A percentile compares a stretch with the other conserved stretches of the same genome.
phyloP scores from a whole-genome alignment of 1,140 invertebrate species.

The Galleria mellonella region DNA sequence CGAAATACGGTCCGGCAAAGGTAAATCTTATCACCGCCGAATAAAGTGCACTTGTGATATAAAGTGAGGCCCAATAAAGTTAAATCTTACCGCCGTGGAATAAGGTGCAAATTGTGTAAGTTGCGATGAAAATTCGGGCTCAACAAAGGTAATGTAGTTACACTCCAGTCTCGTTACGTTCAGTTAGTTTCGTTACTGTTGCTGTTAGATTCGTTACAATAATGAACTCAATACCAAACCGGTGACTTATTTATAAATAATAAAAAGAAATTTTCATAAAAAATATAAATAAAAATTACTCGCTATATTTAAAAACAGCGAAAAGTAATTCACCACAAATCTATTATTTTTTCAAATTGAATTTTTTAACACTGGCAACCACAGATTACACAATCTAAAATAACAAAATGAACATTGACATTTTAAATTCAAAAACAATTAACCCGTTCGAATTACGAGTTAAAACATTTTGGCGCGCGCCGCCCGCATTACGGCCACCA shows the following conservation, averaged over 20 bases:
- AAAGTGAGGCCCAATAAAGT: constrained; percentile 1
- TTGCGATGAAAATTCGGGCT: neutral
- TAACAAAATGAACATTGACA: no score
- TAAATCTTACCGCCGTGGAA: neutral
- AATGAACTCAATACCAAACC: constrained; percentile 4
- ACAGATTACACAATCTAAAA: no score
- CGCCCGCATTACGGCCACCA: constrained; percentile 38
- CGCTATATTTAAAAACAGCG: no score
- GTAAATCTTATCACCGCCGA: neutral
- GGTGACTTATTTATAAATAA: no score
- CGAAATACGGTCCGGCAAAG: constrained; percentile 1
- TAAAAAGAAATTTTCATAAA: no score
- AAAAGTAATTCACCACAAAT: no score
- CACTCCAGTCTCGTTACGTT: constrained; percentile 10
- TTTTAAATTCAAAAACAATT: neutral
- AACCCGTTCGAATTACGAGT: constrained; percentile 7
- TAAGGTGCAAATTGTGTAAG: constrained; percentile 1
- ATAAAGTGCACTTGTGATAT: neutral
- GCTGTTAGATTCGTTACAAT: constrained; percentile 18
- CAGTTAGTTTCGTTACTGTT: constrained; percentile 11
- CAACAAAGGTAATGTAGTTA: constrained; percentile 10
- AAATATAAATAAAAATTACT: no score
- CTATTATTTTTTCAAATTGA: no score
- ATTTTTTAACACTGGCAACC: no score
- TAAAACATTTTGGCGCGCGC: constrained; percentile 6